phyloP scores from a whole-genome alignment of 2,797 vertebrate genomes.

The Sebastes umbrosus region DNA sequence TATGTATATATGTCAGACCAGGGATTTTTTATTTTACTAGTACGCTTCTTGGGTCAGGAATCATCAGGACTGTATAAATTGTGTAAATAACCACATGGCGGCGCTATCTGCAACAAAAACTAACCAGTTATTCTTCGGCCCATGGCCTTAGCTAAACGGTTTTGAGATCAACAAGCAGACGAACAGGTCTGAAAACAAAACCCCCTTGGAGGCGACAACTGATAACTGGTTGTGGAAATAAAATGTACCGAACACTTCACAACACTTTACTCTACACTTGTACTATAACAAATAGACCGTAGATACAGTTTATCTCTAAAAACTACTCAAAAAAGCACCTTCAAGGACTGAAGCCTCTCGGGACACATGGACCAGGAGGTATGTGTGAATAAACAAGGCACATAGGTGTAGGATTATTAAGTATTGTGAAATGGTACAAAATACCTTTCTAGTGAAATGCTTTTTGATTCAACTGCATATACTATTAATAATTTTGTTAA shows the following conservation, averaged over 20 bases:
- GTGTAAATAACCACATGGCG: slow-evolving; percentile 23
- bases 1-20: not conserved
- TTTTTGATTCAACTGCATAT: slow-evolving; percentile 11
- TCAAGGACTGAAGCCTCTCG: not conserved
- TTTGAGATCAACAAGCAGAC: not conserved
- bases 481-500: not conserved
- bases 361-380: slow-evolving; percentile 8
- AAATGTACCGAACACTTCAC: not conserved
- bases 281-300: not conserved
- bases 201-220: not conserved
- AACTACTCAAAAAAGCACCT: not conserved
- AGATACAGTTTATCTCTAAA: not conserved
- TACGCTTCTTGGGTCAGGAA: not conserved
- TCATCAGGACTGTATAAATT: not conserved
- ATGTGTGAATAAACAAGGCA: slow-evolving; percentile 39
- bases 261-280: not conserved
- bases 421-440: slow-evolving; percentile 1
- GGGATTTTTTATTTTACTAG: not conserved
- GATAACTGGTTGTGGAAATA: not conserved
- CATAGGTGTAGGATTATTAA: not conserved
- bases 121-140: not conserved
- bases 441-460: not conserved
- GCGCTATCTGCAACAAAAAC: slow-evolving; percentile 8
- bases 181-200: not conserved
- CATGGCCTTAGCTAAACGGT: not conserved